phyloP scores from a whole-genome alignment of 2,888 invertebrate genomes.

The Brachypalpus laphriformis region DNA sequence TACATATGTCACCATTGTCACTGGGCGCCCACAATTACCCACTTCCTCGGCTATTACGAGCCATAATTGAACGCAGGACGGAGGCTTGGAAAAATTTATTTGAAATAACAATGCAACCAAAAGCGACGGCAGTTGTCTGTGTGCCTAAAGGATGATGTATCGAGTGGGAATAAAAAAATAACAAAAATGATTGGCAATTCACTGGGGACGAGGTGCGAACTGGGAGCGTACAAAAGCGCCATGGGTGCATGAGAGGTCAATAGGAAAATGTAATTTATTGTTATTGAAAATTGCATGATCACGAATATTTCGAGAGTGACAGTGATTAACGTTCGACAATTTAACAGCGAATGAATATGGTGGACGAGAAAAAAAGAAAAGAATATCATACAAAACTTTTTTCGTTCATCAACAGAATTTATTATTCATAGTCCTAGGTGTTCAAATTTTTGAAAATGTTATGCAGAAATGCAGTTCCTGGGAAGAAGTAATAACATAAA shows the following conservation, averaged over 20 bases:
- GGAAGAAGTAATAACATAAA: not conserved
- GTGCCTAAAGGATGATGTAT: slow-evolving; percentile 1
- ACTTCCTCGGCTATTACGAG: slow-evolving; percentile 4
- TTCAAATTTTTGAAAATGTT: not conserved
- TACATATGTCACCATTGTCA: slow-evolving; percentile 14
- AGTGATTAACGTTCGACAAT: slow-evolving; percentile 50
- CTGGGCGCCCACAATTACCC: slow-evolving; percentile 28
- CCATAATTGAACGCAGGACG: not conserved
- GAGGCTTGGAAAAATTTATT: slow-evolving; percentile 21
- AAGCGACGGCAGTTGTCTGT: not conserved
- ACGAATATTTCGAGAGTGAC: slow-evolving; percentile 34
- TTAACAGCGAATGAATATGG: slow-evolving; percentile 24
- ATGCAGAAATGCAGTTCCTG: not conserved
- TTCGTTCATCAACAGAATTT: not conserved
- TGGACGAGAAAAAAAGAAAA: not conserved
- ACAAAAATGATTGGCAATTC: slow-evolving; percentile 36
- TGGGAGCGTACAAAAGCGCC: not conserved
- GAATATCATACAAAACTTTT: not conserved
- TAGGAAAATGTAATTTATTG: slow-evolving; percentile 47
- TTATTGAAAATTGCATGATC: slow-evolving; percentile 35
- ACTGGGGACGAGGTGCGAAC: not conserved
- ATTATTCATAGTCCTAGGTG: not conserved
- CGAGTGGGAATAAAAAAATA: not conserved
- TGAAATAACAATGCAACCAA: slow-evolving; percentile 24
- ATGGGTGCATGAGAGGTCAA: slow-evolving; percentile 10